Evolutionary conservation across 1,140 invertebrate genomes (phyloP).

Genomic region (Brachionus angularis): DNA sequence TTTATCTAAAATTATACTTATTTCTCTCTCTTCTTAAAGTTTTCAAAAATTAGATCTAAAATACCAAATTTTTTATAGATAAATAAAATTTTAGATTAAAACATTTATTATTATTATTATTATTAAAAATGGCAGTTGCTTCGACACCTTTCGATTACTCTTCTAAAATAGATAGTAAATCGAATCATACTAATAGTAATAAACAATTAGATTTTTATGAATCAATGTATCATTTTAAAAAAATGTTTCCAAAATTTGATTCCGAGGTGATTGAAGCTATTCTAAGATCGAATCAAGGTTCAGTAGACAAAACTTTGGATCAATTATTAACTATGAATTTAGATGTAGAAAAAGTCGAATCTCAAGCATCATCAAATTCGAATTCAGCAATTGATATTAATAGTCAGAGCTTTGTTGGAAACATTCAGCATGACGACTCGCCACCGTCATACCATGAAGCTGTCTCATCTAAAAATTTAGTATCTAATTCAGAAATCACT

Average conservation of each 20-base stretch:
- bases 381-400: background rate
- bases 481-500: background rate
- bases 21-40: too few species aligned
- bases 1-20: too few species aligned
- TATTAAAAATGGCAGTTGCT: background rate
- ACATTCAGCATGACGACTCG: background rate
- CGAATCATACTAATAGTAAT: background rate
- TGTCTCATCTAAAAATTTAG: background rate
- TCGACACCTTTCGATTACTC: constrained; percentile 1
- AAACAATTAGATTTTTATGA: constrained; percentile 30
- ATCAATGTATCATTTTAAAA: constrained; percentile 37
- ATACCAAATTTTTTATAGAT: too few species aligned
- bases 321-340: constrained; percentile 33
- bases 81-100: too few species aligned
- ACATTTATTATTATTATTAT: background rate
- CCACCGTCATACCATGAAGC: constrained; percentile 34
- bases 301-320: constrained; percentile 28
- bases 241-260: constrained; percentile 43
- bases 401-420: too few species aligned
- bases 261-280: constrained; percentile 31
- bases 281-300: constrained; percentile 12
- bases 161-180: background rate
- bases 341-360: background rate
- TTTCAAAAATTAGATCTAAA: too few species aligned
- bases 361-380: background rate